phyloP scores from a whole-genome alignment of 2,888 invertebrate species.

The Eristalis tenax region DNA sequence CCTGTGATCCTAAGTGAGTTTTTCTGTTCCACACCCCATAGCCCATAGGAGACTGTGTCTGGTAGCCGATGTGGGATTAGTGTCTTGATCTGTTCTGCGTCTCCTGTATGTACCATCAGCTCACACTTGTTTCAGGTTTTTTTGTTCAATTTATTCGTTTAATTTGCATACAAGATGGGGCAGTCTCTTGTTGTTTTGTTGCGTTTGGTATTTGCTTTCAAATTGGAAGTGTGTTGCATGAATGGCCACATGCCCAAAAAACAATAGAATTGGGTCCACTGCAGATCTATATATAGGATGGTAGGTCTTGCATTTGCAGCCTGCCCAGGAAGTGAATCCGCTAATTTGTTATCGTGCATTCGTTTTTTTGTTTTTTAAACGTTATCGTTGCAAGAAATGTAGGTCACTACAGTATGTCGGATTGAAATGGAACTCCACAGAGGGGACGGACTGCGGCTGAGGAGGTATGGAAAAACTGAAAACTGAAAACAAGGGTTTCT shows the following conservation, averaged over 20 bases:
- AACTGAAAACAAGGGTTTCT: conserved; percentile 56
- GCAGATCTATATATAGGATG: conserved; percentile 41
- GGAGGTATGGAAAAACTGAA: conserved; percentile 7
- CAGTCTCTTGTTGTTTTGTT: conserved; percentile 7
- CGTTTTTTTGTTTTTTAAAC: conserved; percentile 44
- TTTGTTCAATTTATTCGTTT: neutral
- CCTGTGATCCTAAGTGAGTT: conserved; percentile 13
- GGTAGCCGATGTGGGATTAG: conserved; percentile 24
- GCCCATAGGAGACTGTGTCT: conserved; percentile 1
- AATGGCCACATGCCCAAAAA: conserved; percentile 53
- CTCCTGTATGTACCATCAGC: neutral
- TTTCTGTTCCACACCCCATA: conserved; percentile 7
- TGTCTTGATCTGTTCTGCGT: conserved; percentile 27
- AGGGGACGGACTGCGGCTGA: neutral
- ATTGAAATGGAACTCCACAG: neutral
- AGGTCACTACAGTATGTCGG: conserved; percentile 34
- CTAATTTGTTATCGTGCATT: conserved; percentile 63
- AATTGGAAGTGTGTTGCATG: conserved; percentile 56
- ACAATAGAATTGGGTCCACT: conserved; percentile 63
- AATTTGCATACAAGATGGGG: conserved; percentile 33
- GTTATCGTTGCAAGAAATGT: conserved; percentile 47
- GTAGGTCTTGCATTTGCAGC: conserved; percentile 17
- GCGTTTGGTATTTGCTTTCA: conserved; percentile 37
- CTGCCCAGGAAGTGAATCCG: conserved; percentile 67
- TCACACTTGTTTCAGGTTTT: neutral